Conservation (phyloP, 2,113 vertebrate species). For the Gallinago jamesoni region DNA sequence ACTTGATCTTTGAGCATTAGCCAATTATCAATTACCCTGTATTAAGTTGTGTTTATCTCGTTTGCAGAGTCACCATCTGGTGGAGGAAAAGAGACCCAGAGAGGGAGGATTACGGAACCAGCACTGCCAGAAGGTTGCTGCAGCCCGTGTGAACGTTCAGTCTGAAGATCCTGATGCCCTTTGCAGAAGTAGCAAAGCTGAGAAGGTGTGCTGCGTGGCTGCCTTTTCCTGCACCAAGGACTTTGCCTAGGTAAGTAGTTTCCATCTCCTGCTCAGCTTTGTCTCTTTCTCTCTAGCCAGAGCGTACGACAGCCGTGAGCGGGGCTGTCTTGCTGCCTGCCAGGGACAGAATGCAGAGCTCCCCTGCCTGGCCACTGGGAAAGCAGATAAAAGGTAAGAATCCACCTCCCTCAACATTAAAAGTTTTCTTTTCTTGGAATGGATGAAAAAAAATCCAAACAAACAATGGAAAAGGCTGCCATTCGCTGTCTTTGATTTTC, state of each 20-base stretch:
- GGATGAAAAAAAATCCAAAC: fast-evolving
- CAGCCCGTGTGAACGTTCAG: background rate
- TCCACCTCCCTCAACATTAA: background rate
- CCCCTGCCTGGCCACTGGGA: background rate
- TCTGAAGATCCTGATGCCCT: background rate
- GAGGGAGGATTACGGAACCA: background rate
- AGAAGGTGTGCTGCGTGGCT: background rate
- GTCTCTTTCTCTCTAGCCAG: background rate
- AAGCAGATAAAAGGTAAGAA: background rate
- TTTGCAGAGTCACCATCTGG: background rate
- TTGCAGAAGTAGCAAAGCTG: background rate
- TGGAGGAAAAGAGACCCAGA: background rate
- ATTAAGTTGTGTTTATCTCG: background rate
- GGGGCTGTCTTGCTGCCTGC: background rate
- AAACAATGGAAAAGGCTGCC: background rate
- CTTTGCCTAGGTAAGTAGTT: background rate
- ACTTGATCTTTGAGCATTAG: background rate
- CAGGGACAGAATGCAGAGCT: background rate
- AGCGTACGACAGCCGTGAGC: background rate
- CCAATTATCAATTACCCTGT: background rate
- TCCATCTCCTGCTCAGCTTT: background rate
- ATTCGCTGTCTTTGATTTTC: background rate
- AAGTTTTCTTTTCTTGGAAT: background rate
- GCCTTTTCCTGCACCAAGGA: background rate
- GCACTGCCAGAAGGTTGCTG: background rate